Evolutionary conservation across 2,797 vertebrate species (phyloP).

Genomic region (Furcifer pardalis): DNA sequence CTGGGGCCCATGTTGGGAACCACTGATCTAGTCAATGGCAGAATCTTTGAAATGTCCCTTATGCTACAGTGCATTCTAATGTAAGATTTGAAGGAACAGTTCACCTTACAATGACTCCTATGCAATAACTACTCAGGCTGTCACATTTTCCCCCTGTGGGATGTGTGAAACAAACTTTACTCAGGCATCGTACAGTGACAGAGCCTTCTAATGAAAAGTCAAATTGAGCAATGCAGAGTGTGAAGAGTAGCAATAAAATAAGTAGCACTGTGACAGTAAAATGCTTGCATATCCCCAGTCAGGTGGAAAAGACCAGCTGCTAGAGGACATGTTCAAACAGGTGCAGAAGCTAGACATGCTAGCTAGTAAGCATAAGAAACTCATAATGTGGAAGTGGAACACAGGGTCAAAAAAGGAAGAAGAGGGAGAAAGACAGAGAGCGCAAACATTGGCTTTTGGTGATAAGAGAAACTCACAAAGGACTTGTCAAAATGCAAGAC

Average conservation of each 20-base stretch:
- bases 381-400: not conserved
- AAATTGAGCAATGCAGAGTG: not conserved
- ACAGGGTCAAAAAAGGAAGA: not conserved
- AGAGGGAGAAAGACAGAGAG: not conserved
- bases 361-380: not conserved
- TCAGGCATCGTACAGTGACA: not conserved
- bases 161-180: not conserved
- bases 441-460: constrained; percentile 5
- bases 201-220: not conserved
- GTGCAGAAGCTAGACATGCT: constrained; percentile 15
- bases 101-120: not conserved
- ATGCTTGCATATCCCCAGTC: not conserved
- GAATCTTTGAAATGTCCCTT: not conserved
- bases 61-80: not conserved
- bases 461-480: not conserved
- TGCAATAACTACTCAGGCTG: not conserved
- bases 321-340: constrained; percentile 14
- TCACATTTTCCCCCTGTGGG: not conserved
- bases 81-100: not conserved
- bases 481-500: not conserved
- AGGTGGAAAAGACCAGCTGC: constrained; percentile 19
- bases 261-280: not conserved
- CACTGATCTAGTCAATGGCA: not conserved
- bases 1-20: no score
- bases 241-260: not conserved